These are phyloP conservation scores for Eueides isabella DNA, from an alignment of 1,140 invertebrate genomes.

Conservation along the genomic window DNA sequence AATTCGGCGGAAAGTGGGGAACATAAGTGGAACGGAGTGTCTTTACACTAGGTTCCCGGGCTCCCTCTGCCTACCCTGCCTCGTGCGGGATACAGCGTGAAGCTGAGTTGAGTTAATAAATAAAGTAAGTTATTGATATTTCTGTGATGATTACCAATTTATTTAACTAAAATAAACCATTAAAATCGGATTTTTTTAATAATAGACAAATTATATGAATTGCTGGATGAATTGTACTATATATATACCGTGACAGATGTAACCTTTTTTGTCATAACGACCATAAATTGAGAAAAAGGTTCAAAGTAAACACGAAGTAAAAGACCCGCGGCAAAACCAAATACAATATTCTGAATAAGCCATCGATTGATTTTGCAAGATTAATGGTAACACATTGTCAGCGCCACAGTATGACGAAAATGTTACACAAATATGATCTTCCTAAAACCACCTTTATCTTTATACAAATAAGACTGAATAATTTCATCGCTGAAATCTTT, in stretches of 20 bases:
- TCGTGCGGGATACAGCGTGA: too few relatives aligned
- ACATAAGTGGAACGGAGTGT: too few relatives aligned
- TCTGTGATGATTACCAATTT: background rate
- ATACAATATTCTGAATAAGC: constrained; percentile 82
- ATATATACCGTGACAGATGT: constrained; percentile 63
- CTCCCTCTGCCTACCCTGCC: too few relatives aligned
- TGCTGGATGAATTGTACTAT: background rate
- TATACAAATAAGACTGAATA: constrained; percentile 60
- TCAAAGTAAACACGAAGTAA: constrained; percentile 75
- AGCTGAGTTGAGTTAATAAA: too few relatives aligned
- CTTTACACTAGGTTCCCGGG: too few relatives aligned
- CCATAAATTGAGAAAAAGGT: constrained; percentile 77
- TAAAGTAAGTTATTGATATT: background rate
- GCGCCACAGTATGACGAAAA: constrained; percentile 75
- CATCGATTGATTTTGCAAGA: constrained; percentile 81
- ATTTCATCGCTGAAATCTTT: constrained; percentile 68
- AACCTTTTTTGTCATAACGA: constrained; percentile 54
- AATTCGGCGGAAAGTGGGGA: too few relatives aligned
- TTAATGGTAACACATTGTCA: constrained; percentile 81
- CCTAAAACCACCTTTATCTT: constrained; percentile 66
- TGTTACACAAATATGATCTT: constrained; percentile 55
- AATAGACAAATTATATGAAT: background rate
- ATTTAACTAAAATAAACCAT: background rate
- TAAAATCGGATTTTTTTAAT: background rate
- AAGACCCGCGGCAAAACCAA: constrained; percentile 75